phyloP scores from a whole-genome alignment of 2,797 vertebrate genomes.

The Falco peregrinus region DNA sequence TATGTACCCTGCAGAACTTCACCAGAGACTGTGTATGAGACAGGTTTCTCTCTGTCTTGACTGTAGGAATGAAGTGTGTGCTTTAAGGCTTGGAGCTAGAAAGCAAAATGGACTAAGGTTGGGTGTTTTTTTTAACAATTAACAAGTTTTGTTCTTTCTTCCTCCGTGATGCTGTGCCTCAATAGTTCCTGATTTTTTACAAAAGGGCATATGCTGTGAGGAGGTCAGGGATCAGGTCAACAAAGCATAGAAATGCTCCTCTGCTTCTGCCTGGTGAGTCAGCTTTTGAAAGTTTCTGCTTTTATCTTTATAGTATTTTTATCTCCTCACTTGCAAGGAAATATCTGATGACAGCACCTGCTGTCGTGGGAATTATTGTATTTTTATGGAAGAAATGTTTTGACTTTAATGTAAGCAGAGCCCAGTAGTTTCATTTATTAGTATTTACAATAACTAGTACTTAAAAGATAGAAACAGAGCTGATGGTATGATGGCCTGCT shows the following conservation, averaged over 20 bases:
- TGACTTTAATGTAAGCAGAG: background rate
- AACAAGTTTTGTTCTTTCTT: background rate
- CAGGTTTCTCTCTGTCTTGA: background rate
- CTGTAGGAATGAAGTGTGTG: fast-evolving
- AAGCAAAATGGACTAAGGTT: background rate
- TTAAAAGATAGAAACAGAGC: background rate
- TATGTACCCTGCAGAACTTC: background rate
- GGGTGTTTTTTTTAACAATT: background rate
- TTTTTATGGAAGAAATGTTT: background rate
- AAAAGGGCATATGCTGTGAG: background rate
- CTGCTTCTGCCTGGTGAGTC: background rate
- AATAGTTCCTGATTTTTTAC: background rate
- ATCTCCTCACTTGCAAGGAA: background rate
- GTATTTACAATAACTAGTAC: background rate
- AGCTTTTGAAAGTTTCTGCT: background rate
- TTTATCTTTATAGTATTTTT: background rate
- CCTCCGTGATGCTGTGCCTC: background rate
- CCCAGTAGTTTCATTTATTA: background rate
- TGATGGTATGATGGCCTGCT: background rate
- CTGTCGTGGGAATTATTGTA: background rate
- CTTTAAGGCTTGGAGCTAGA: background rate
- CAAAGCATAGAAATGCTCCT: background rate
- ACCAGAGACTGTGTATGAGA: background rate
- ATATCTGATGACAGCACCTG: background rate
- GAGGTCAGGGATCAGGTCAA: background rate